phyloP scores from a whole-genome alignment of 2,888 invertebrate genomes.

The Pheosia tremula region DNA sequence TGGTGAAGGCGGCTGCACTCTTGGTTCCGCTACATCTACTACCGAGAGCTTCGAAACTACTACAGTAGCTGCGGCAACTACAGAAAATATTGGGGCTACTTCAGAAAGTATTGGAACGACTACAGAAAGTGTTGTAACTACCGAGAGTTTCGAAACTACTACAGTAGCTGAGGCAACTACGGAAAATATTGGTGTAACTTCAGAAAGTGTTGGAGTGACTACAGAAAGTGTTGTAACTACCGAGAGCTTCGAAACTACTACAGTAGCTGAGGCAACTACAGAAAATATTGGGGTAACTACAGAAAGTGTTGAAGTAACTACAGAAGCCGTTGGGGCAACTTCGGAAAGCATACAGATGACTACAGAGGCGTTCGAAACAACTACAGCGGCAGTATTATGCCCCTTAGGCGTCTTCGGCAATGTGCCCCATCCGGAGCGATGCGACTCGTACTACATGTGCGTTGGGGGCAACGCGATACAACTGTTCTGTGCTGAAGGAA shows the following conservation, averaged over 20 bases:
- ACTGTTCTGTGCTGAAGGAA: constrained; percentile 37
- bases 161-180: constrained; percentile 2
- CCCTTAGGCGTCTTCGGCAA: constrained; percentile 32
- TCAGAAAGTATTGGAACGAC: no score
- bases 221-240: no score
- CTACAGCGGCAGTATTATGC: constrained; percentile 15
- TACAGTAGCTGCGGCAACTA: background rate
- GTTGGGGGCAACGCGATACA: constrained; percentile 31
- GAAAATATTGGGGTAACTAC: constrained; percentile 6
- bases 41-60: background rate
- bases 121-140: no score
- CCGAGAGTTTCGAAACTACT: background rate
- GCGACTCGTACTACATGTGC: constrained; percentile 40
- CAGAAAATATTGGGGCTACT: no score
- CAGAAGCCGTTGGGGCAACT: no score
- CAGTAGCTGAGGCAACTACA: constrained; percentile 1
- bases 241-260: background rate
- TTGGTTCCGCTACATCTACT: background rate
- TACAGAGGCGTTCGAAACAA: constrained; percentile 5
- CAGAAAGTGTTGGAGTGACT: background rate
- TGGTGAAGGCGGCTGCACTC: constrained; percentile 1
- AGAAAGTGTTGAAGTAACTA: no score
- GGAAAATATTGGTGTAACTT: constrained; percentile 1
- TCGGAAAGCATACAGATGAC: constrained; percentile 5
- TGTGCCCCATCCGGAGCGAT: constrained; percentile 34